Base-by-base conservation (phyloP, 1,140 invertebrate genomes). In the Psilanteris sp. region DNA sequence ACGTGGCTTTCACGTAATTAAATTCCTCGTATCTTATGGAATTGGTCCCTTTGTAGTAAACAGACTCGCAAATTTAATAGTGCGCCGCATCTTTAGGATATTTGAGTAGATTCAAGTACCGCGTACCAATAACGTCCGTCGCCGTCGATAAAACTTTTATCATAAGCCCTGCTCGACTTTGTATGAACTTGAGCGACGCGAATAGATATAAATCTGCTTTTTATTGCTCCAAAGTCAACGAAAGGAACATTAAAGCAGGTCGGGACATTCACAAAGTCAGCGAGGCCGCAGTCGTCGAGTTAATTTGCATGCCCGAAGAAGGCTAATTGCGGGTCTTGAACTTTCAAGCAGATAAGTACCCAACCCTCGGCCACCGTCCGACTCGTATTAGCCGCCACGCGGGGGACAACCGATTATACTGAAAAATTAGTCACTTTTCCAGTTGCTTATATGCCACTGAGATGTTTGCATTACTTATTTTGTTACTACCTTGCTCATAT, bases 261-360 rank as follows among this genome's bases (percentile, higher is more conserved):
- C 61, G 59, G 32, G 48, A 59, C 52, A 37, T 32, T 36, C 59
- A 75, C 66, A 57, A 73, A 72, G 73, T 73, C 77, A 31, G 48
- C 48, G 54, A 54, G 74, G 61, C 55, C 67, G 61, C 61, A 77
- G 67, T 77, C 59, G 72, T 66, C 64, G 59, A 73, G 70, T 77
- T 80, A 80, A 80, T 80, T 79, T 80, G 77, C 79, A 79, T 77
- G 54, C 77, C 44, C 62, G 59, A 71, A 67, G 73, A 68, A 67
- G 67, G 77, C 66, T 79, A 77, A 81, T 81, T 77, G 74, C 77
- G 37, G 73, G 67, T 77, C 74, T 77, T 77, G 66, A 77, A 75
- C 71, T 81, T 79, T 71, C 54, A 24, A 57, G 39, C 50, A 73
- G 62, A 77, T 78, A 80, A 78, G 74, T 67, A 67, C 55, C 41